phyloP scores from a whole-genome alignment of 2,797 vertebrate species.

The Graptemys geographica region DNA sequence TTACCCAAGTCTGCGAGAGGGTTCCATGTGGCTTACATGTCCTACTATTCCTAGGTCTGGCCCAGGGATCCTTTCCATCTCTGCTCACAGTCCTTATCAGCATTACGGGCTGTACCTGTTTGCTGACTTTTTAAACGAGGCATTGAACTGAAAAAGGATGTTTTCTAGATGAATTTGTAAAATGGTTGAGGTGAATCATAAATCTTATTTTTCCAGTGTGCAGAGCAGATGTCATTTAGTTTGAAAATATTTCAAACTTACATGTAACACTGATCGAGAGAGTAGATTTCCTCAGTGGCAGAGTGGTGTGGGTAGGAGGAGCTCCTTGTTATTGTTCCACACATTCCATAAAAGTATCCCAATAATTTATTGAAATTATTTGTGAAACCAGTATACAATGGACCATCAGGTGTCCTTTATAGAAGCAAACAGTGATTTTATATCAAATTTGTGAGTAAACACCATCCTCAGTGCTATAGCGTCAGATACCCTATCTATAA shows the following conservation, averaged over 20 bases:
- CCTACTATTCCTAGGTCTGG: not conserved
- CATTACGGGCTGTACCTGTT: fast-evolving
- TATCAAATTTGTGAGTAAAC: not conserved
- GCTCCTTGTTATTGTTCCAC: not conserved
- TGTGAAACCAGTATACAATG: not conserved
- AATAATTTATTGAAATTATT: not conserved
- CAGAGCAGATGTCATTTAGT: not conserved
- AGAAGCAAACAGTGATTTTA: constrained; percentile 20
- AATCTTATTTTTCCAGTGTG: fast-evolving
- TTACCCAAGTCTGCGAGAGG: not conserved
- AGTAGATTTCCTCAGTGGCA: not conserved
- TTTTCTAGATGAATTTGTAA: not conserved
- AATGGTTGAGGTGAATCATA: not conserved
- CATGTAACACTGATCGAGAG: not conserved
- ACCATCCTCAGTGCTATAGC: not conserved
- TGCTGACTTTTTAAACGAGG: not conserved
- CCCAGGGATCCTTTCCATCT: not conserved
- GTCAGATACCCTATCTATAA: constrained; percentile 3
- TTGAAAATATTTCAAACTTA: not conserved
- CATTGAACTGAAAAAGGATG: not conserved
- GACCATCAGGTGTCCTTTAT: constrained; percentile 40
- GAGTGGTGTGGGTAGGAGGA: not conserved
- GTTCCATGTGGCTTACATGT: not conserved
- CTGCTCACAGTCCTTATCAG: not conserved
- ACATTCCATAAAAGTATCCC: not conserved